Evolutionary conservation across 1,140 invertebrate species (phyloP), one percentile per base, ranked within the genome.

Genomic region (Triops cancriformis): DNA sequence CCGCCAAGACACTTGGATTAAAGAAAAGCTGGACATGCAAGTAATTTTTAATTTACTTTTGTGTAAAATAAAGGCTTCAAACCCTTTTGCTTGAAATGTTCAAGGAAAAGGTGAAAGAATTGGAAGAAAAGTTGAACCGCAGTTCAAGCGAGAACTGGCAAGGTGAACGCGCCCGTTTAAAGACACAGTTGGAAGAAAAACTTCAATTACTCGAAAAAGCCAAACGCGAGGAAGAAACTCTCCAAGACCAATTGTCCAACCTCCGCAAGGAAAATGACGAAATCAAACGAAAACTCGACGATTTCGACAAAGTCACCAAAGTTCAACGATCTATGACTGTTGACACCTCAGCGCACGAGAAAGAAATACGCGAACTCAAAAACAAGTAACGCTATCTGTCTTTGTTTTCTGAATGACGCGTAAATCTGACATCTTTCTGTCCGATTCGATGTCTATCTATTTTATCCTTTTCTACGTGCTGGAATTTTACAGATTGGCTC

Each of bases 281-380:
- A 80, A 83, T 94, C 0, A 88, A 88, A 74, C 88, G 90, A 79
- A 94, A 94, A 85, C 82, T 95, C 11, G 93, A 93, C 81, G 94
- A 96, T 83, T 94, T 92, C 81, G 92, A 94, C 81, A 91, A 91
- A 82, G 91, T 96, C 1, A 89, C 89, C 12, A 94, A 94, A 85
- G 88, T 94, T 1, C 92, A 95, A 83, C 87, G 90, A 78, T 92
- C 89, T 76, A 87, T 93, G n/a, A 90, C 89, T 26, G 89, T 89
- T 3, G 92, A 94, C 79, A 91, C 90, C 31, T 87, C 88, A 0
- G 88, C 89, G 31, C 83, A 93, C 26, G 93, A 95, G 78, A 88
- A 89, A 5, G 93, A 95, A 85, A 86, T 95, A 10, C 87, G 88
- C 79, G 89, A 91, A 64, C 82, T 93, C 1, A 90, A 91, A 82